Evolutionary conservation across 2,797 vertebrate genomes (phyloP).

Genomic region (Coendou prehensilis): DNA sequence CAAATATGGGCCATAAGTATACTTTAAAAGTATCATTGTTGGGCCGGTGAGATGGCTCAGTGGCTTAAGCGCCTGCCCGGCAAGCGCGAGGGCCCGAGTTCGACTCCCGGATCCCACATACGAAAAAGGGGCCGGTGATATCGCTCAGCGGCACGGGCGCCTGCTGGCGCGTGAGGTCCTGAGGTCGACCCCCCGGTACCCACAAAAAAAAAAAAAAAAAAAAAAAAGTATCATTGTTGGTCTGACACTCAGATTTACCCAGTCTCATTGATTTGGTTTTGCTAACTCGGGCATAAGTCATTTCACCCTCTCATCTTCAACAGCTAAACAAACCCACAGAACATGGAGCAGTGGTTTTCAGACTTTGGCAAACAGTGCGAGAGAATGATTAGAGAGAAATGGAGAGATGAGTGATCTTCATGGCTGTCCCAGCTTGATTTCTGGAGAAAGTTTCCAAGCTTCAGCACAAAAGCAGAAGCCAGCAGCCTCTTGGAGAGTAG

Average conservation of each 20-base stretch:
- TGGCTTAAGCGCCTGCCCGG: too few species aligned
- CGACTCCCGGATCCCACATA: too few species aligned
- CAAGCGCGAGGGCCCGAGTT: too few species aligned
- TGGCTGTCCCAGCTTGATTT: neutral
- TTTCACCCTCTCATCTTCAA: neutral
- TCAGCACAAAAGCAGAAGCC: neutral
- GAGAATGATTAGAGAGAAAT: neutral
- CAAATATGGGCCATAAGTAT: neutral
- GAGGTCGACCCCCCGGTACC: too few species aligned
- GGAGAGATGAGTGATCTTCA: neutral
- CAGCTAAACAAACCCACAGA: neutral
- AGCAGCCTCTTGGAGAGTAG: neutral
- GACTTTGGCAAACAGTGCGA: neutral
- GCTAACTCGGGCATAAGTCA: neutral
- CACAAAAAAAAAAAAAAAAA: too few species aligned
- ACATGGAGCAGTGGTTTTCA: conserved; percentile 23
- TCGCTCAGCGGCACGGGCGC: too few species aligned
- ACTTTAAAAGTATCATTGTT: neutral
- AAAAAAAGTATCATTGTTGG: neutral
- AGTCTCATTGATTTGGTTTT: conserved; percentile 37
- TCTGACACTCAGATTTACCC: conserved; percentile 5
- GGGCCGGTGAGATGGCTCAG: too few species aligned
- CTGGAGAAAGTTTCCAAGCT: neutral
- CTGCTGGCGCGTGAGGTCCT: too few species aligned
- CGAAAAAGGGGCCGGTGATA: too few species aligned